Evolutionary conservation across 1,140 invertebrate genomes (phyloP).

Genomic region (Drosophila athabasca): DNA sequence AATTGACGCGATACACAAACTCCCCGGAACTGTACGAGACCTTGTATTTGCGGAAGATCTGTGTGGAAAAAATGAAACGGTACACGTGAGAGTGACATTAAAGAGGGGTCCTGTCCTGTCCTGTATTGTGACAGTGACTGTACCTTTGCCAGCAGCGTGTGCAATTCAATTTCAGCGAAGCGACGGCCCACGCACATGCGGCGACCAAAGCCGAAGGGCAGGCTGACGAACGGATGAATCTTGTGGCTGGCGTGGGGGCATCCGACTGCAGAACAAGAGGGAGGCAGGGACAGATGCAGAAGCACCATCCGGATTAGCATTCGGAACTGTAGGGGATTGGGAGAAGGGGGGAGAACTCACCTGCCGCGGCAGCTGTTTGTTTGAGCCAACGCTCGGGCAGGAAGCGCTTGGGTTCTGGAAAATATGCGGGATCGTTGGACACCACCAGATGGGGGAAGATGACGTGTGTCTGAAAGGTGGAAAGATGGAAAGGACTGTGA

Average conservation of each 20-base stretch:
- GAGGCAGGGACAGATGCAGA: not conserved
- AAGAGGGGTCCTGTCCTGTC: not conserved
- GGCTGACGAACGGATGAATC: constrained; percentile 89
- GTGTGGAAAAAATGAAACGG: constrained; percentile 82
- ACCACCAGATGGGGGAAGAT: constrained; percentile 93
- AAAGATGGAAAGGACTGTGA: not conserved
- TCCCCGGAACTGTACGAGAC: constrained; percentile 87
- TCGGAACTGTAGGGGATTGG: not conserved
- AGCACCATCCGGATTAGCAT: not conserved
- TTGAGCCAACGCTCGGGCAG: constrained; percentile 91
- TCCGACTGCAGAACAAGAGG: constrained; percentile 19
- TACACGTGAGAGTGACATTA: constrained; percentile 13
- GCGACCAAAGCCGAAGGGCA: constrained; percentile 93
- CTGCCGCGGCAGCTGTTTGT: constrained; percentile 52
- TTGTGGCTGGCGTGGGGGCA: constrained; percentile 83
- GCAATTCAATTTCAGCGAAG: constrained; percentile 92
- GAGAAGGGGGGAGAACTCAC: constrained; percentile 19
- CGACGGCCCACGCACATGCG: constrained; percentile 92
- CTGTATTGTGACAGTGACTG: constrained; percentile 1
- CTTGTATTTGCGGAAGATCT: constrained; percentile 88
- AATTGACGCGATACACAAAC: constrained; percentile 88
- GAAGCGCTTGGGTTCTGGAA: constrained; percentile 87
- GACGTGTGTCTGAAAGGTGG: constrained; percentile 88
- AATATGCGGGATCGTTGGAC: constrained; percentile 90
- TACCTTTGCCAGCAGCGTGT: constrained; percentile 87